These are phyloP conservation scores for Oncorhynchus gorbuscha DNA, from an alignment of 2,113 vertebrate species.

Conservation along the genomic window DNA sequence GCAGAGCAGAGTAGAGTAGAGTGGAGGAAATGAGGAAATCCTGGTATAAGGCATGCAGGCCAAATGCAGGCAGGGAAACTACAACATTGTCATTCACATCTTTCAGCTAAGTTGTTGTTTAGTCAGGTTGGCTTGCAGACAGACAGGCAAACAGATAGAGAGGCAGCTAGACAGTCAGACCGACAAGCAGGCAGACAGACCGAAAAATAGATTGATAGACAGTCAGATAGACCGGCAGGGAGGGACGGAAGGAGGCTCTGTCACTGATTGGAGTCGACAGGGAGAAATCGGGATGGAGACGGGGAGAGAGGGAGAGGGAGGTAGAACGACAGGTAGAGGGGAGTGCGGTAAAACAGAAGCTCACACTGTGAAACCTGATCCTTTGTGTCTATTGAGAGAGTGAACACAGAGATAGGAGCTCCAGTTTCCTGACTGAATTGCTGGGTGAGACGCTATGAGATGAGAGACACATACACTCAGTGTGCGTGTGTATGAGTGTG, in stretches of 20 bases:
- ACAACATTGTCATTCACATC: neutral
- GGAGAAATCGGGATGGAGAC: slow-evolving; percentile 22
- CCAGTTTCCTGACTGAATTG: slow-evolving; percentile 24
- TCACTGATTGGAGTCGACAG: slow-evolving; percentile 26
- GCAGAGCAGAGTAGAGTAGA: neutral
- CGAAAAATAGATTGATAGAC: neutral
- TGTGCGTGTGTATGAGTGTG: slow-evolving; percentile 8
- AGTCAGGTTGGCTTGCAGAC: no score
- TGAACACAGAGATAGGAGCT: neutral
- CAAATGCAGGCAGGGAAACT: slow-evolving; percentile 28
- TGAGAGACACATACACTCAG: slow-evolving; percentile 34
- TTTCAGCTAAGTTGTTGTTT: no score
- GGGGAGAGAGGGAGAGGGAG: slow-evolving; percentile 27
- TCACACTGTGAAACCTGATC: neutral
- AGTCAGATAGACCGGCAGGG: neutral
- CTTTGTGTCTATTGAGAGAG: neutral
- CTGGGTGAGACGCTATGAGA: slow-evolving; percentile 34
- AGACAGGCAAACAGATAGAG: no score
- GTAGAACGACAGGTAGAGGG: neutral
- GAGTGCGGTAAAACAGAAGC: neutral
- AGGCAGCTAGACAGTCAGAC: no score
- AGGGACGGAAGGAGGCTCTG: slow-evolving; percentile 10
- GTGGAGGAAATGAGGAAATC: neutral
- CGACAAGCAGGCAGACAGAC: no score
- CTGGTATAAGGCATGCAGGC: slow-evolving; percentile 13